Conservation (phyloP, 2,797 vertebrate genomes). For the Cheirogaleus major region DNA sequence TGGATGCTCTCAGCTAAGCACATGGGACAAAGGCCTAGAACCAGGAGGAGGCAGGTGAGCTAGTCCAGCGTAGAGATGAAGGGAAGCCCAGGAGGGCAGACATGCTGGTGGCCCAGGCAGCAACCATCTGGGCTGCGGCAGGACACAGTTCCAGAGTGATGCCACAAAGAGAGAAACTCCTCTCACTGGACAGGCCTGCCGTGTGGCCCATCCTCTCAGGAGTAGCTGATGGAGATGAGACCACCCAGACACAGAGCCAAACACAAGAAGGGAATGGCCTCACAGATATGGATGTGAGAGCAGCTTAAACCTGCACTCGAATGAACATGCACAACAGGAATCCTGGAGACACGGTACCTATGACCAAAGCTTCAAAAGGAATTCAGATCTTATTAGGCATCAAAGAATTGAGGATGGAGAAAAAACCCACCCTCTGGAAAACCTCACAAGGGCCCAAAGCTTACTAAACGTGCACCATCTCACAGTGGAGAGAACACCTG, state of each 20-base stretch:
- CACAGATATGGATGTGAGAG: no score
- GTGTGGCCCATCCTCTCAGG: neutral
- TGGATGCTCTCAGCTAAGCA: neutral
- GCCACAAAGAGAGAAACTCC: neutral
- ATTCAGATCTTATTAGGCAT: neutral
- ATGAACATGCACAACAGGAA: fast-evolving
- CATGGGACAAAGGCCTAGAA: neutral
- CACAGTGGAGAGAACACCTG: neutral
- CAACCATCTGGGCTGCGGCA: neutral
- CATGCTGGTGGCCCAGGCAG: neutral
- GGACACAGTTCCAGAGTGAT: neutral
- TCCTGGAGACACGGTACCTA: neutral
- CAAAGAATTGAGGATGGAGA: neutral
- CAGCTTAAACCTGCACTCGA: no score
- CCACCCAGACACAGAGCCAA: neutral
- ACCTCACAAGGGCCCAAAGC: neutral
- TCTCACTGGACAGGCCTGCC: neutral
- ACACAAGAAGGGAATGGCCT: neutral
- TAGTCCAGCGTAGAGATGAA: neutral
- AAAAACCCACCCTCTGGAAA: neutral
- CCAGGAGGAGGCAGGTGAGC: no score
- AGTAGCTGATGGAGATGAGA: neutral
- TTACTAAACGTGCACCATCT: neutral
- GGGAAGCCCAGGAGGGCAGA: neutral
- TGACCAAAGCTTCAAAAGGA: neutral